Evolutionary conservation across 2,113 vertebrate genomes (phyloP), one percentile per base, ranked within the genome.

Genomic region (Orientallactaga bullata): DNA sequence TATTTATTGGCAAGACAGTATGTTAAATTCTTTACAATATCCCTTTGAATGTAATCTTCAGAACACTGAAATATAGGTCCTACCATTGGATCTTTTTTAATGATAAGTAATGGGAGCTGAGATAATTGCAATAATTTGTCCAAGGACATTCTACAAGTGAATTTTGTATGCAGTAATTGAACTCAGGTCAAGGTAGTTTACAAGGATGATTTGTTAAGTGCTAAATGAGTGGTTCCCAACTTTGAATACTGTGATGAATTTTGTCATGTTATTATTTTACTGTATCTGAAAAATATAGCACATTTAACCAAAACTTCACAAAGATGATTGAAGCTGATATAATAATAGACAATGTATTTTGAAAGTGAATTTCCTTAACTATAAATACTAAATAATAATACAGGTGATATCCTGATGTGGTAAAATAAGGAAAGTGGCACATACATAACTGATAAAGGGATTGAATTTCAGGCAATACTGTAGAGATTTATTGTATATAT

Each of bases 151-250:
- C 13, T 94, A 21, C 20, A 94, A 91, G 30, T 80, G 37, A 72
- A 78, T 85, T 82, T 95, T 77, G 85, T 78, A 65, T 71, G 81
- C n/a, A 78, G 16, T 86, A 85, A 74, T 71, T 91, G 58, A 94
- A 84, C 20, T 24, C 15, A 79, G 55, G 20, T 77, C n/a, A 93
- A 74, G 74, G 28, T 86, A 91, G 85, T 95, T 93, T 94, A 30
- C 72, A 69, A 83, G 32, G 6, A 69, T 61, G 80, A 91, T 76
- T 83, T 91, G 21, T 79, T 76, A 71, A 47, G 5, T 30, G 32
- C 7, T n/a, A 86, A 93, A 76, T 23, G 35, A 32, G 15, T 82
- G 51, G 66, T 91, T 87, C 42, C 16, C 58, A 89, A 76, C 28
- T 66, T 95, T 42, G n/a, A 10, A 78, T 92, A 32, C 26, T 21